Percentiles rank a stretch among this genome's conserved stretches.
Evolutionary conservation across 2,888 invertebrate species (phyloP).

Genomic region (Heteropelma amictum): DNA sequence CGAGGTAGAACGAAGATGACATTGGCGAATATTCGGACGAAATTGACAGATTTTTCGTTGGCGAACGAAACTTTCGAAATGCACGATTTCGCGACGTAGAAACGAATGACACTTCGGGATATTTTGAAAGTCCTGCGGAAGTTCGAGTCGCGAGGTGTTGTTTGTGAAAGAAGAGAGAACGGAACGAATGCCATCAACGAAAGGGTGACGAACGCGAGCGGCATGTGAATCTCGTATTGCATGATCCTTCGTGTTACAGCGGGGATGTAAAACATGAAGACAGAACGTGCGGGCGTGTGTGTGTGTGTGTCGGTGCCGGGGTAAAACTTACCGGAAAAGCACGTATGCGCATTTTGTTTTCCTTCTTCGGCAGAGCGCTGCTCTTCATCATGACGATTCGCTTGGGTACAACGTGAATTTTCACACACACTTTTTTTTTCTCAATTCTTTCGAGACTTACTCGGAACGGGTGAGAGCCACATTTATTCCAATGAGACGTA

Average conservation of each 20-base stretch:
- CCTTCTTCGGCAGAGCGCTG: conserved; percentile 90
- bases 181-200: not conserved
- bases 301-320: conserved; percentile 2
- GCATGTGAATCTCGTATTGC: not conserved
- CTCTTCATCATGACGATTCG: conserved; percentile 82
- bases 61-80: too few species aligned
- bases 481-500: conserved; percentile 14
- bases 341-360: conserved; percentile 98
- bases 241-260: not conserved
- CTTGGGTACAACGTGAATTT: conserved; percentile 45
- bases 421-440: conserved; percentile 11
- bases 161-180: not conserved
- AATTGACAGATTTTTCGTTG: too few species aligned
- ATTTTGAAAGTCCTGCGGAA: too few species aligned
- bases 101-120: too few species aligned
- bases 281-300: conserved; percentile 20
- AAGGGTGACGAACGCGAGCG: not conserved
- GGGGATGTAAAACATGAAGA: too few species aligned
- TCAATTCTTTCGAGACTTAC: conserved; percentile 2
- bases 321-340: conserved; percentile 95
- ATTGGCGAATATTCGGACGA: too few species aligned
- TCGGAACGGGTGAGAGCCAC: conserved; percentile 16
- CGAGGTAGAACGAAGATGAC: too few species aligned
- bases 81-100: too few species aligned
- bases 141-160: not conserved